These are phyloP conservation scores for Drosophila stalkeri DNA, from an alignment of 2,888 invertebrate genomes.

Conservation along the genomic window DNA sequence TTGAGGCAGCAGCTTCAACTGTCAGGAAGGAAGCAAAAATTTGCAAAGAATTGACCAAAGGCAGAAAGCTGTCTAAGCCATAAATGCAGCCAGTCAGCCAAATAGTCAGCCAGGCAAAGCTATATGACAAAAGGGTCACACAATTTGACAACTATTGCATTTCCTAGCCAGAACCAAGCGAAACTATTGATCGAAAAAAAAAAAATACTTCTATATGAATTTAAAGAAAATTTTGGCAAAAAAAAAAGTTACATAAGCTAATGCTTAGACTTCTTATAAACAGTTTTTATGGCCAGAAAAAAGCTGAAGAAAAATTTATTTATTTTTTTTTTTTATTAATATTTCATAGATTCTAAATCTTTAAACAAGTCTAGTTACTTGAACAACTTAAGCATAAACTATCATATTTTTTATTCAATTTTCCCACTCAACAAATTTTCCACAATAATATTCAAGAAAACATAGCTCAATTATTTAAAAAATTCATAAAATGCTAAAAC, in stretches of 20 bases:
- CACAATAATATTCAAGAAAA: background rate
- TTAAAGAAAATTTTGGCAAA: too few species aligned
- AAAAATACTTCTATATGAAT: too few species aligned
- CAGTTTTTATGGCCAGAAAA: too few species aligned
- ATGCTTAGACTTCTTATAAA: too few species aligned
- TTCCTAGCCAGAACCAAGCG: background rate
- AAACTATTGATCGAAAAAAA: background rate
- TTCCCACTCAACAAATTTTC: background rate
- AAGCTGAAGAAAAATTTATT: too few species aligned
- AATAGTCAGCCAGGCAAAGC: background rate
- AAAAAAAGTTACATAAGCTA: too few species aligned
- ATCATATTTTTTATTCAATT: background rate
- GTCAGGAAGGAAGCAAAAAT: constrained; percentile 26
- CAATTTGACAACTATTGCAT: constrained; percentile 11
- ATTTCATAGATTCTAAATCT: too few species aligned
- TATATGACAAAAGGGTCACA: background rate
- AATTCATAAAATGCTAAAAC: background rate
- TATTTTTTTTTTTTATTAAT: too few species aligned
- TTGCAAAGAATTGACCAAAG: constrained; percentile 48
- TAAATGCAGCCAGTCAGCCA: constrained; percentile 41
- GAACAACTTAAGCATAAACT: too few species aligned
- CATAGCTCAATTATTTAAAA: background rate
- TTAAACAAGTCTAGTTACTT: too few species aligned
- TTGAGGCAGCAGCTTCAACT: constrained; percentile 8
- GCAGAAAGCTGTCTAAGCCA: constrained; percentile 61